Conservation (phyloP, 2,113 vertebrate species). For the Lophura nycthemera region DNA sequence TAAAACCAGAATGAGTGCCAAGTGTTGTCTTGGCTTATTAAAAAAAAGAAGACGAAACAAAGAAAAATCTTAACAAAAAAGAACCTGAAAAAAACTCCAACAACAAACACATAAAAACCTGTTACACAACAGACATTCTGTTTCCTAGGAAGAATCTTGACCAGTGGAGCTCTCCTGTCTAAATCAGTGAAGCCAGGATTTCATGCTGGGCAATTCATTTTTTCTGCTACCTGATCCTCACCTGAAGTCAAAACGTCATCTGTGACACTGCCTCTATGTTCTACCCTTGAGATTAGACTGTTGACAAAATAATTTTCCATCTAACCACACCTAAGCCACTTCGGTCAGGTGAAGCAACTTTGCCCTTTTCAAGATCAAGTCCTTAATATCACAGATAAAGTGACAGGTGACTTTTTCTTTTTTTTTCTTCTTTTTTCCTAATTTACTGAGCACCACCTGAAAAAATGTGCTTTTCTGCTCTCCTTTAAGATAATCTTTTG, state of each 20-base stretch:
- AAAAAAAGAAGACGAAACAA: not conserved
- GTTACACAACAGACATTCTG: not conserved
- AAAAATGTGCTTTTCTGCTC: not conserved
- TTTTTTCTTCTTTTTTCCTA: not conserved
- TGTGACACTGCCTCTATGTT: not conserved
- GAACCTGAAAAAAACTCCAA: not conserved
- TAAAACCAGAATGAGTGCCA: not conserved
- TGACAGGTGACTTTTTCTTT: not conserved
- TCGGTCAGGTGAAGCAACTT: not conserved
- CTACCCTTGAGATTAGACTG: not conserved
- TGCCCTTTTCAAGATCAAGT: conserved; percentile 1
- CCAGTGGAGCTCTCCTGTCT: not conserved
- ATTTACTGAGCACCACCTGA: not conserved
- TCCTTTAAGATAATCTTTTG: not conserved
- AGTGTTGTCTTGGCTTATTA: not conserved
- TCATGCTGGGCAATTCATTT: not conserved
- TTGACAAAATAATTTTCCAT: not conserved
- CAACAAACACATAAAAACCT: not conserved
- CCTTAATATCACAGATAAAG: not conserved
- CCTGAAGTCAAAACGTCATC: not conserved
- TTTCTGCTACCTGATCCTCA: not conserved
- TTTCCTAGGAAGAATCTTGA: not conserved
- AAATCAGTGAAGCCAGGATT: not conserved
- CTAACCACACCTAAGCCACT: not conserved
- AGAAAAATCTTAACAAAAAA: not conserved